A percentile compares a stretch with the other conserved stretches of the same genome.
These are phyloP conservation scores for Ganaspis brasiliensis DNA, from an alignment of 2,888 invertebrate genomes.

Conservation along the genomic window DNA sequence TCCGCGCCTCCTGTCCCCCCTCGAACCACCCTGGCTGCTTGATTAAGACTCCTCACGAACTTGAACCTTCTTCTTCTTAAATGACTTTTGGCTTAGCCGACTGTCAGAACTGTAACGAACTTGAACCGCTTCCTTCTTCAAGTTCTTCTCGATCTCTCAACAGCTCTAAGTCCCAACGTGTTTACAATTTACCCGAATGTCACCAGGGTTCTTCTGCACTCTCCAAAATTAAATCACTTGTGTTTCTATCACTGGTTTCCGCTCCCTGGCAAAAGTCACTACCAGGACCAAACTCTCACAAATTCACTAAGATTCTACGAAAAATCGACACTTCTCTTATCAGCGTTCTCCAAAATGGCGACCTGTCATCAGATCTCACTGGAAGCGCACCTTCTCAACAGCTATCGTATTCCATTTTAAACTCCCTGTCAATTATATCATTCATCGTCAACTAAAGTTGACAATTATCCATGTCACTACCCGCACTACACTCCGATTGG, in stretches of 20 bases:
- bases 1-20: constrained; percentile 81
- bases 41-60: constrained; percentile 45
- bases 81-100: too few species aligned
- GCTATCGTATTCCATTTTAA: neutral
- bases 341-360: constrained; percentile 51
- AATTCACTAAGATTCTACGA: constrained; percentile 45
- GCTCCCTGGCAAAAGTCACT: constrained; percentile 34
- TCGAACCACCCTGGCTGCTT: constrained; percentile 82
- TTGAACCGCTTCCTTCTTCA: constrained; percentile 23
- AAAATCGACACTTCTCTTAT: constrained; percentile 41
- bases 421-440: too few species aligned
- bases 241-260: constrained; percentile 16
- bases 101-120: too few species aligned
- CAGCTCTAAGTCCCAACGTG: neutral
- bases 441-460: neutral
- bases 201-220: constrained; percentile 22
- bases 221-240: constrained; percentile 41
- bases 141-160: constrained; percentile 22
- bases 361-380: constrained; percentile 2
- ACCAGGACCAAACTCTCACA: constrained; percentile 17
- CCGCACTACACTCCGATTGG: constrained; percentile 26
- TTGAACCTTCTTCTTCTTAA: constrained; percentile 44
- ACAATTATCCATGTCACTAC: constrained; percentile 21
- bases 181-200: too few species aligned
- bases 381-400: too few species aligned